phyloP scores from a whole-genome alignment of 2,888 invertebrate genomes.

The Imbricaverruca yamaguchii region DNA sequence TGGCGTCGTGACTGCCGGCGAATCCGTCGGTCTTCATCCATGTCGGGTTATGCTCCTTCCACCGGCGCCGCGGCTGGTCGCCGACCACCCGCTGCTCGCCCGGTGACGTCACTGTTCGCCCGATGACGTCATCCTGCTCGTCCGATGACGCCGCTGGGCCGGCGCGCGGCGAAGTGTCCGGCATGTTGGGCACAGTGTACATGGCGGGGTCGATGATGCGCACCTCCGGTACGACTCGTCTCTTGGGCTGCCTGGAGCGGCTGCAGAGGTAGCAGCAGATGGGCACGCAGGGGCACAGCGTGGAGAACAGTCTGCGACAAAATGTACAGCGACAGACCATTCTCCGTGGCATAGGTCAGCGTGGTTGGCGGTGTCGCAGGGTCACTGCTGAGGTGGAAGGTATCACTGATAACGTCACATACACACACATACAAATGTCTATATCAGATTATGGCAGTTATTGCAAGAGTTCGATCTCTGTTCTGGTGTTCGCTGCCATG shows the following conservation, averaged over 20 bases:
- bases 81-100: neutral
- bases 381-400: neutral
- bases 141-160: neutral
- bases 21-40: neutral
- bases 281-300: neutral
- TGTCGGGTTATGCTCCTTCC: neutral
- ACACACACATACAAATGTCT: too few relatives aligned
- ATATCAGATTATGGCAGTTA: too few relatives aligned
- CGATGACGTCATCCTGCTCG: neutral
- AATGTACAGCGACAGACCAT: neutral
- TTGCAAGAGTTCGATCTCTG: too few relatives aligned
- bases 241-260: neutral
- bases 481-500: too few relatives aligned
- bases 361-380: neutral
- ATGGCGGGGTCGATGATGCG: neutral
- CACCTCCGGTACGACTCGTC: neutral
- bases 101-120: neutral
- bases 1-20: too few relatives aligned
- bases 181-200: neutral
- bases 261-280: constrained; percentile 6
- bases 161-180: neutral
- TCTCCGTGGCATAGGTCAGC: too few relatives aligned
- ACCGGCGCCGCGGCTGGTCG: neutral
- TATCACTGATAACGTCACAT: too few relatives aligned
- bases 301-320: neutral